Base-by-base conservation (phyloP, 2,797 vertebrate species). In the Enteromius afrohamiltoni region DNA sequence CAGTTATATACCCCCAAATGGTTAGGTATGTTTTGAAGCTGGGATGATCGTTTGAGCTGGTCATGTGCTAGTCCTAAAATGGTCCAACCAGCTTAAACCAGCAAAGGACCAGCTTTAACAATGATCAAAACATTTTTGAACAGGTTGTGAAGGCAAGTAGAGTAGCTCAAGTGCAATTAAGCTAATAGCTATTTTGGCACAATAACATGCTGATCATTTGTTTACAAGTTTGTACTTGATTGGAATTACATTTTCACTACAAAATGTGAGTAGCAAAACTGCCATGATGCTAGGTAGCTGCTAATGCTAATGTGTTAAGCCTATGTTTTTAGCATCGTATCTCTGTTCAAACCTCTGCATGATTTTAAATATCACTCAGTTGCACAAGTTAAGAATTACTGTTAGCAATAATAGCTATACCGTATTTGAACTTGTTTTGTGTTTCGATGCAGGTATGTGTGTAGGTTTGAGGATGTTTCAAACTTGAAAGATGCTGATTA, bases 401-500 rank as follows among this genome's bases (percentile, higher is more conserved):
- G 45, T 19, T 51, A 21, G 70, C 26, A 31, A 31, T 73, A 17
- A 26, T 29, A 29, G 45, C 23, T 19, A 17, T 5, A 6, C 55
- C 16, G 11, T 3, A 62, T 69, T 42, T 69, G 16, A 40, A 42
- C 37, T 42, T 42, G 23, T 26, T 62, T 62, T 8, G 37, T 71
- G 40, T 17, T 73, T 51, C 31, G 47, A 53, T 34, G 70, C 40
- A 11, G 47, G 67, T 21, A 8, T 2, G 47, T 21, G 11, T 9
- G 16, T 73, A 26, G 45, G 9, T 34, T 7, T 3, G 0, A 74
- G 31, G 42, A 16, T 0, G 11, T 53, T 68, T 68, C 31, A 2
- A 2, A 67, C 31, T 26, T 79, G 13, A 55, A 68, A 55, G 26
- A 68, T 79, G 77, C 47, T 53, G 64, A 68, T 79, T 65, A 79